phyloP scores from a whole-genome alignment of 2,113 vertebrate genomes.

The Tenebrosternarchus preto region DNA sequence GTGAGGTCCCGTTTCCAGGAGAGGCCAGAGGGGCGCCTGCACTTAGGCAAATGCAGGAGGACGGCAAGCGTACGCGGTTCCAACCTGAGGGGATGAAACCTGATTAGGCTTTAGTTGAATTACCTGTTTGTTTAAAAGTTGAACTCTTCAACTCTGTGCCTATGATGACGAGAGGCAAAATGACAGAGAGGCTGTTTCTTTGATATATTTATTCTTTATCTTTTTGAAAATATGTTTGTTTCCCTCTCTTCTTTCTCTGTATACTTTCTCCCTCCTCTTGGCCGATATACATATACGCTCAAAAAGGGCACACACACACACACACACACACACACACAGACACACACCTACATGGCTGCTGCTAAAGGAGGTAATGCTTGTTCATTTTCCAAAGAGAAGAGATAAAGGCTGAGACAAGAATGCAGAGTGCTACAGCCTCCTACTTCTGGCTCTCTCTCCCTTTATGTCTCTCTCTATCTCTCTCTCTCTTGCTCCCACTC shows the following conservation, averaged over 20 bases:
- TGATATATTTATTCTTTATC: background rate
- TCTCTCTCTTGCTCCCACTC: slow-evolving; percentile 12
- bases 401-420: slow-evolving; percentile 73
- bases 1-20: slow-evolving; percentile 22
- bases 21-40: slow-evolving; percentile 39
- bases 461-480: background rate
- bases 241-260: slow-evolving; percentile 2
- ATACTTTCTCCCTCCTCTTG: background rate
- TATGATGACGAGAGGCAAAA: slow-evolving; percentile 10
- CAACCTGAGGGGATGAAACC: slow-evolving; percentile 31
- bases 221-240: slow-evolving; percentile 27
- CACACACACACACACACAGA: slow-evolving; percentile 32
- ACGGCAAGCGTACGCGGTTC: slow-evolving; percentile 39
- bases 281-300: slow-evolving; percentile 10
- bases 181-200: slow-evolving; percentile 2
- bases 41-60: slow-evolving; percentile 42
- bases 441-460: background rate
- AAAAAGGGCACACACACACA: slow-evolving; percentile 37
- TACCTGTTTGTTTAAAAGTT: slow-evolving; percentile 42
- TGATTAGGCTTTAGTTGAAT: slow-evolving; percentile 46
- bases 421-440: slow-evolving; percentile 58
- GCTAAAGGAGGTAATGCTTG: slow-evolving; percentile 68
- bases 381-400: slow-evolving; percentile 71
- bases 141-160: slow-evolving; percentile 27
- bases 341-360: slow-evolving; percentile 46